Evolutionary conservation across 1,140 invertebrate genomes (phyloP).

Genomic region (Grapholita molesta): DNA sequence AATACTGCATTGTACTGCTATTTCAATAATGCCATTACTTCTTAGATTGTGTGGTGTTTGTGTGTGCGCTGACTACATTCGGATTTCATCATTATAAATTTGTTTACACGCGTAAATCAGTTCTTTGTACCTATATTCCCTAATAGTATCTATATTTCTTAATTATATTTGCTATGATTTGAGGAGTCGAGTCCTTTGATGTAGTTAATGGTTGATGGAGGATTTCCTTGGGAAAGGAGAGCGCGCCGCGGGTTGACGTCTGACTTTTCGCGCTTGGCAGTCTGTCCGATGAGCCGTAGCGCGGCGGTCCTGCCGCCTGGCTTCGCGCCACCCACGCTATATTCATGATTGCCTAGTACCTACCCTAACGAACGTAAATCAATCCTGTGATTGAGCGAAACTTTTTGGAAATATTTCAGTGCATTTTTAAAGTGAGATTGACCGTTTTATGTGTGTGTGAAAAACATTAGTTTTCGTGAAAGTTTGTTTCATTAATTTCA

Average conservation of each 20-base stretch:
- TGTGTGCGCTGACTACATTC: not conserved
- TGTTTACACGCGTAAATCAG: not conserved
- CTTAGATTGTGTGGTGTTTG: not conserved
- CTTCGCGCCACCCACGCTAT: constrained; percentile 36
- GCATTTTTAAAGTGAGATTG: not conserved
- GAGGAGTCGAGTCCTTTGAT: constrained; percentile 26
- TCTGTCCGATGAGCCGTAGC: constrained; percentile 72
- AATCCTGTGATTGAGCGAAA: constrained; percentile 4
- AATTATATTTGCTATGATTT: constrained; percentile 17
- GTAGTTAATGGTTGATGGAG: constrained; percentile 30
- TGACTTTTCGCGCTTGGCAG: constrained; percentile 39
- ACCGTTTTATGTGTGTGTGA: not conserved
- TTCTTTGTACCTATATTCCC: not conserved
- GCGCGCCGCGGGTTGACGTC: constrained; percentile 30
- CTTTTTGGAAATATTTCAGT: constrained; percentile 3
- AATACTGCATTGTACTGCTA: not conserved
- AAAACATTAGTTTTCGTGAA: not conserved
- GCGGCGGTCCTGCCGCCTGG: constrained; percentile 69
- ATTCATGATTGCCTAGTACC: constrained; percentile 43
- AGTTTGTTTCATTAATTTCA: not conserved
- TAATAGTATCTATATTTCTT: not conserved
- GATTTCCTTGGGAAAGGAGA: constrained; percentile 51
- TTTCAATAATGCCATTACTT: not conserved
- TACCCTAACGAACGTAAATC: constrained; percentile 20
- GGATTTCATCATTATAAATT: constrained; percentile 1